A percentile compares a stretch with the other conserved stretches of the same genome.
Evolutionary conservation across 92 coral and sea anemone species (phyloP).

Genomic region (Palythoa grandis): DNA sequence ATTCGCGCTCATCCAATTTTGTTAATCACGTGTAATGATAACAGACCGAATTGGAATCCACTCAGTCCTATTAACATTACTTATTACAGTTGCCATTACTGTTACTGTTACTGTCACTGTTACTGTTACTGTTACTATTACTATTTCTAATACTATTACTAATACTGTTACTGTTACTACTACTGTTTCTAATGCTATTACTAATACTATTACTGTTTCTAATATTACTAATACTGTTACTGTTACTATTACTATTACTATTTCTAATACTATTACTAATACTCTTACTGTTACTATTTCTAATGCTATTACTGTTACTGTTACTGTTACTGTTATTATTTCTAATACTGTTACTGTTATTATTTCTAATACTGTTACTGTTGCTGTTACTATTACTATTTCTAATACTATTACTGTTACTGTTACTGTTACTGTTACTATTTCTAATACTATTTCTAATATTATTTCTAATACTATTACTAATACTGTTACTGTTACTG

Average conservation of each 20-base stretch:
- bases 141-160: neutral
- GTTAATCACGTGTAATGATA: no score
- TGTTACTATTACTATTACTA: neutral
- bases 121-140: no score
- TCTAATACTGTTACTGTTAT: neutral
- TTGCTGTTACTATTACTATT: no score
- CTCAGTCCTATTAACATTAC: no score
- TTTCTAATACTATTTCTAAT: neutral
- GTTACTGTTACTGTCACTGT: neutral
- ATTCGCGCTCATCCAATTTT: no score
- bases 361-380: neutral
- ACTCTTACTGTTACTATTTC: neutral
- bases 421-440: neutral
- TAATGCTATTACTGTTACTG: neutral
- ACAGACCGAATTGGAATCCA: no score
- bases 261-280: neutral
- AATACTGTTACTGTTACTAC: neutral
- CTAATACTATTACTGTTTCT: neutral
- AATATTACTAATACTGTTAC: neutral
- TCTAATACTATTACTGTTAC: neutral
- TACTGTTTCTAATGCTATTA: no score
- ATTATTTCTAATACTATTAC: no score
- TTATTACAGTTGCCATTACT: neutral
- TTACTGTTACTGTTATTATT: neutral
- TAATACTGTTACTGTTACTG: neutral